phyloP scores from a whole-genome alignment of 1,140 invertebrate species.

The Drosophila erecta region DNA sequence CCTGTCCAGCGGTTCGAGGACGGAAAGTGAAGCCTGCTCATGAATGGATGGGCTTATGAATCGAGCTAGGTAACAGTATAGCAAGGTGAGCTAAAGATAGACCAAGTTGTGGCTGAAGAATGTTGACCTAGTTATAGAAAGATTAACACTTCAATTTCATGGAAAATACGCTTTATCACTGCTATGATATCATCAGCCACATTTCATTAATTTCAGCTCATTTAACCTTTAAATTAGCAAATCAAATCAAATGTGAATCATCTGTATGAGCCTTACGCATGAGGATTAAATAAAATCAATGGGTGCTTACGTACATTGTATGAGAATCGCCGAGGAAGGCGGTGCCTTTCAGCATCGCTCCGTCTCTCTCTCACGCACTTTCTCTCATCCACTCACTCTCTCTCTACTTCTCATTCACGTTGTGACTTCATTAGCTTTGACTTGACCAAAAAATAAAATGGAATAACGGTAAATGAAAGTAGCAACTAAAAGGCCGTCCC shows the following conservation, averaged over 20 bases:
- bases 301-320: neutral
- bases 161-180: conserved; percentile 1
- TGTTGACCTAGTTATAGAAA: conserved; percentile 9
- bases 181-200: conserved; percentile 25
- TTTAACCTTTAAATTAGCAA: conserved; percentile 35
- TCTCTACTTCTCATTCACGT: neutral
- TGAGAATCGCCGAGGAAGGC: conserved; percentile 26
- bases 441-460: neutral
- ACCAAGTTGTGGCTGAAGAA: neutral
- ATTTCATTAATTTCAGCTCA: conserved; percentile 10
- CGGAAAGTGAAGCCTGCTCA: conserved; percentile 15
- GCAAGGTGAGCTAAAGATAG: neutral
- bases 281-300: conserved; percentile 1
- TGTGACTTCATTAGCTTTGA: conserved; percentile 18
- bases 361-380: neutral
- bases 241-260: conserved; percentile 16
- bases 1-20: conserved; percentile 12
- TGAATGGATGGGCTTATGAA: conserved; percentile 38
- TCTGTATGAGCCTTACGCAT: conserved; percentile 20
- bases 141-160: neutral
- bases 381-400: neutral
- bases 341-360: neutral
- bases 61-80: conserved; percentile 4
- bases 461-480: neutral
- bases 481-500: neutral